Conservation (phyloP, 1,140 invertebrate genomes). For the Nautilus pompilius region DNA sequence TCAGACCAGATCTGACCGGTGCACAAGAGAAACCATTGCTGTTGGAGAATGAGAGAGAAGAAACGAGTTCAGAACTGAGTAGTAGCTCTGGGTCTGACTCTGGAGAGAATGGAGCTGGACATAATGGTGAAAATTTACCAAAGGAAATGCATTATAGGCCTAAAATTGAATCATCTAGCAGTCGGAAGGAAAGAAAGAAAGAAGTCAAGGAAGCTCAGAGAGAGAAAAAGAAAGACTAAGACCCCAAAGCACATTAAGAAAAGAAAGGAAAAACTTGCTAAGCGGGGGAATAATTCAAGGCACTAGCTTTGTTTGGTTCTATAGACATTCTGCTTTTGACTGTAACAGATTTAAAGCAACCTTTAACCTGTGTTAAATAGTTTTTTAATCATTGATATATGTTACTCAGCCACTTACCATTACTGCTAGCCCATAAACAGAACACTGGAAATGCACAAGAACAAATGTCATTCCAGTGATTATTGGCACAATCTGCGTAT, state of each 20-base stretch:
- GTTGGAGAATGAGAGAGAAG: neutral
- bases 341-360: too few species aligned
- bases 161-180: neutral
- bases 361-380: too few species aligned
- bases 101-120: neutral
- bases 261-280: neutral
- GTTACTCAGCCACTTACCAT: too few species aligned
- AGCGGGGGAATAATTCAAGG: too few species aligned
- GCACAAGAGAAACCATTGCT: conserved; percentile 56
- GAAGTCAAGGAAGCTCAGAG: neutral
- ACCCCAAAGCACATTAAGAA: neutral
- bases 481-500: too few species aligned
- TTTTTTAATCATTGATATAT: too few species aligned
- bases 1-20: conserved; percentile 76
- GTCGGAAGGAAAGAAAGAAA: neutral
- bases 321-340: too few species aligned
- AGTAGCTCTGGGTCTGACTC: neutral
- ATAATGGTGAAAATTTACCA: neutral
- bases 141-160: neutral
- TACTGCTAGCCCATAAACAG: too few species aligned
- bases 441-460: too few species aligned
- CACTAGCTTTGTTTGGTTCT: too few species aligned
- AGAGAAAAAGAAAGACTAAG: neutral
- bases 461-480: too few species aligned
- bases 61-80: neutral